Conservation (phyloP, 1,140 invertebrate species). For the Drosophila setifemur region DNA sequence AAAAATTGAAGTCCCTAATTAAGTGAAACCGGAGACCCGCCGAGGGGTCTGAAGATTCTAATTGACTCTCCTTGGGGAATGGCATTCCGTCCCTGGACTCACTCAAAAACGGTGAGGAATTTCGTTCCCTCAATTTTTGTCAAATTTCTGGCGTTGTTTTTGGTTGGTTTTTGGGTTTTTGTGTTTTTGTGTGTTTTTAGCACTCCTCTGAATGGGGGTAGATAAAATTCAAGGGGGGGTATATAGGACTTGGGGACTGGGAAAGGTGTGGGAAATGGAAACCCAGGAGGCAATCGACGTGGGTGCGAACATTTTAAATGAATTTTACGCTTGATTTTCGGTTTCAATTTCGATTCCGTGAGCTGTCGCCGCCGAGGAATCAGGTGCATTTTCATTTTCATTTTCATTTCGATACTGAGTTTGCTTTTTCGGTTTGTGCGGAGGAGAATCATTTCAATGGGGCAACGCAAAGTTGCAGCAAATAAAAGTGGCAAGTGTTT, state of each 20-base stretch:
- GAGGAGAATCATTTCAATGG: constrained; percentile 36
- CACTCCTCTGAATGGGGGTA: constrained; percentile 10
- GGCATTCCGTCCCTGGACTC: constrained; percentile 17
- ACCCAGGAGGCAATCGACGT: neutral
- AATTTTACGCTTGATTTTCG: constrained; percentile 75
- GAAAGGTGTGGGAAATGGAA: too few relatives aligned
- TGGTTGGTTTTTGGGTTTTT: neutral
- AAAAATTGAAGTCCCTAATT: too few relatives aligned
- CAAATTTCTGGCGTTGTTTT: constrained; percentile 22
- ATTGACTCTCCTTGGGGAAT: neutral
- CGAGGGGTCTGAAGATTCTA: too few relatives aligned
- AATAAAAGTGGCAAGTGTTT: constrained; percentile 64
- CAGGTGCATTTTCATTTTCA: constrained; percentile 36
- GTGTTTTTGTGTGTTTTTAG: constrained; percentile 20
- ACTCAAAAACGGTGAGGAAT: constrained; percentile 5
- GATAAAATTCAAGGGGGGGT: neutral
- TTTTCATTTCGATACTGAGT: neutral
- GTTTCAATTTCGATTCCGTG: constrained; percentile 70
- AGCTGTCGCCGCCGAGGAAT: constrained; percentile 26
- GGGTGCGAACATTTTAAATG: constrained; percentile 67
- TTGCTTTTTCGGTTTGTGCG: neutral
- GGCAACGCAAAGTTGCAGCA: constrained; percentile 53
- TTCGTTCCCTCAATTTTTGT: constrained; percentile 9
- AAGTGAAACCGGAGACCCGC: too few relatives aligned
- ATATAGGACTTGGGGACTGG: too few relatives aligned